Evolutionary conservation across 2,797 vertebrate species (phyloP).

Genomic region (Hyperoplus lanceolatus): DNA sequence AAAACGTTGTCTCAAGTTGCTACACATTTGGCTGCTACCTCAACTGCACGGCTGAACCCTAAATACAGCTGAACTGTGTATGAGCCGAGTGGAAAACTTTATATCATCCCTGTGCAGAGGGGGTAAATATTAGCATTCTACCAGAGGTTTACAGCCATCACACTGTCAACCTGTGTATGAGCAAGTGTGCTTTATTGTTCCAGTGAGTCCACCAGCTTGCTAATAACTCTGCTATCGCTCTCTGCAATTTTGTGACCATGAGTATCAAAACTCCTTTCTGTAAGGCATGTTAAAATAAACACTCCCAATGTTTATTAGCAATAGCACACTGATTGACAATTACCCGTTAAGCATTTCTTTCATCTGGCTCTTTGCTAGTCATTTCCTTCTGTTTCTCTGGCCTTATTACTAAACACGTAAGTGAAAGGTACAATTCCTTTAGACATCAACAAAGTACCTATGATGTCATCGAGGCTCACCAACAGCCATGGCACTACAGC

Average conservation of each 20-base stretch:
- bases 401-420: background rate
- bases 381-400: background rate
- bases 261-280: conserved; percentile 30
- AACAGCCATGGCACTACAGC: conserved; percentile 48
- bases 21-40: conserved; percentile 6
- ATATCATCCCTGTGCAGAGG: conserved; percentile 54
- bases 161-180: conserved; percentile 73
- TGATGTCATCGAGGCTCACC: conserved; percentile 61
- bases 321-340: background rate
- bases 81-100: conserved; percentile 72
- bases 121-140: conserved; percentile 83
- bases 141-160: conserved; percentile 61
- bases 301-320: background rate
- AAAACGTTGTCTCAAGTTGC: background rate
- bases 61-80: conserved; percentile 41
- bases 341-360: too few relatives aligned
- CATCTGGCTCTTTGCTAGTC: background rate
- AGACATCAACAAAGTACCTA: conserved; percentile 28
- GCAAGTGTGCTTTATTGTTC: conserved; percentile 70
- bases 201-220: conserved; percentile 32
- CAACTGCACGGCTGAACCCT: conserved; percentile 25
- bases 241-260: conserved; percentile 15
- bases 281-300: conserved; percentile 19
- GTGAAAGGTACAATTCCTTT: conserved; percentile 2
- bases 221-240: conserved; percentile 51